A percentile compares a stretch with the other conserved stretches of the same genome.
phyloP scores from a whole-genome alignment of 2,797 vertebrate genomes.

The Malacoraja senta region DNA sequence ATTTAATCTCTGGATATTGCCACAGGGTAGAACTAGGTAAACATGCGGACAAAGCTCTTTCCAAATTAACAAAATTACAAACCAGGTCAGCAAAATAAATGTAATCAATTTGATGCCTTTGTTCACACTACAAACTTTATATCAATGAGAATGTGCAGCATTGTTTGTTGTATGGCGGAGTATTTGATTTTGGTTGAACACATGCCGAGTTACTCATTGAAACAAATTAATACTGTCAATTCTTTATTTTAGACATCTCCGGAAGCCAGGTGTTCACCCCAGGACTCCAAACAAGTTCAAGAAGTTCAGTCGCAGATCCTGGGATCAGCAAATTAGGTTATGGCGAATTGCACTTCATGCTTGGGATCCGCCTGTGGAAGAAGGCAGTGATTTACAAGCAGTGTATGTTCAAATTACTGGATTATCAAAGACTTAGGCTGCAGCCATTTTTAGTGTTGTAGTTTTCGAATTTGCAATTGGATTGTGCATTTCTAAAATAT shows the following conservation, averaged over 20 bases:
- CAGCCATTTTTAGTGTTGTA: neutral
- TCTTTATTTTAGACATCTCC: constrained; percentile 63
- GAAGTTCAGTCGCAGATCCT: constrained; percentile 92
- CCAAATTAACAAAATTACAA: neutral
- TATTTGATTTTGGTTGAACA: neutral
- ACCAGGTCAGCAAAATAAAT: neutral
- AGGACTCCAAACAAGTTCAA: constrained; percentile 94
- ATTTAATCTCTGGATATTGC: too few species aligned
- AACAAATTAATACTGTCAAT: neutral
- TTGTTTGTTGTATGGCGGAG: neutral
- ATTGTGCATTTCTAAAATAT: neutral
- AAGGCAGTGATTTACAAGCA: constrained; percentile 61
- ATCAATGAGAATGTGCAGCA: neutral
- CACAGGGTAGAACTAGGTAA: too few species aligned
- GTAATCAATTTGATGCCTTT: neutral
- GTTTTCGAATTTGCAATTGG: neutral
- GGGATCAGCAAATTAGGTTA: constrained; percentile 96
- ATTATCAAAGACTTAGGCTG: neutral
- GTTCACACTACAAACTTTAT: too few species aligned
- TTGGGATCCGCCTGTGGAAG: constrained; percentile 81
- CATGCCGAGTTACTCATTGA: neutral
- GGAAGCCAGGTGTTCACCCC: constrained; percentile 80
- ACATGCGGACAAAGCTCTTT: neutral
- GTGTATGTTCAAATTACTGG: constrained; percentile 56
- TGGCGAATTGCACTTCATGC: constrained; percentile 90